Conservation (phyloP, 2,888 invertebrate species). For the Callimorpha dominula region DNA sequence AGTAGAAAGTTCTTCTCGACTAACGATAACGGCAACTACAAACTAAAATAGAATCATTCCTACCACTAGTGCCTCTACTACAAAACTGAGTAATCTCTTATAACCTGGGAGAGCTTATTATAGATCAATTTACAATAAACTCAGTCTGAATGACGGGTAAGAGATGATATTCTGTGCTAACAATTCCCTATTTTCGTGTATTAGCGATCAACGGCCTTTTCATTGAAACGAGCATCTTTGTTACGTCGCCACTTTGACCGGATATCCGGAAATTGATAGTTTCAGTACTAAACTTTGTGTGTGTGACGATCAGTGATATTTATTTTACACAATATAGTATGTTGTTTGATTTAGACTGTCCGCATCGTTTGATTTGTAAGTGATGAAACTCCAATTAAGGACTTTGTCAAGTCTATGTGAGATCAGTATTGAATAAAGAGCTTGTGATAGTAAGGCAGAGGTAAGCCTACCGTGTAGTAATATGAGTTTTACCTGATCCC, state of each 20-base stretch:
- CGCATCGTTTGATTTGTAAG: constrained; percentile 3
- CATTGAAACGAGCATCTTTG: constrained; percentile 38
- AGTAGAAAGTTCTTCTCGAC: too few relatives aligned
- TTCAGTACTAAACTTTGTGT: constrained; percentile 31
- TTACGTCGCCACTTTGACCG: constrained; percentile 40
- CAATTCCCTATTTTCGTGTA: constrained; percentile 24
- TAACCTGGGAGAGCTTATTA: not conserved
- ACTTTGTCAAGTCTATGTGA: not conserved
- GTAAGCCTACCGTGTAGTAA: too few relatives aligned
- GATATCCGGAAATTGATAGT: constrained; percentile 36
- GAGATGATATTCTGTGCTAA: not conserved
- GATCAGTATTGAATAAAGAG: not conserved
- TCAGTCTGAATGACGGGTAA: not conserved
- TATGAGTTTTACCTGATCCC: too few relatives aligned
- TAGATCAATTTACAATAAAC: not conserved
- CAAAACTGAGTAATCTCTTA: not conserved
- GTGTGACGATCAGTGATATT: constrained; percentile 6
- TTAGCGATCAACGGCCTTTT: constrained; percentile 33
- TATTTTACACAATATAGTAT: constrained; percentile 19
- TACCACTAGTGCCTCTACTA: not conserved
- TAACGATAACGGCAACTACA: not conserved
- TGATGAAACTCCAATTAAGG: not conserved
- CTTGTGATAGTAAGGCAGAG: too few relatives aligned
- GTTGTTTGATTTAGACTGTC: constrained; percentile 30
- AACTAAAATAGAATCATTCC: too few relatives aligned